Evolutionary conservation across 2,888 invertebrate genomes (phyloP).

Genomic region (Lysandra coridon): DNA sequence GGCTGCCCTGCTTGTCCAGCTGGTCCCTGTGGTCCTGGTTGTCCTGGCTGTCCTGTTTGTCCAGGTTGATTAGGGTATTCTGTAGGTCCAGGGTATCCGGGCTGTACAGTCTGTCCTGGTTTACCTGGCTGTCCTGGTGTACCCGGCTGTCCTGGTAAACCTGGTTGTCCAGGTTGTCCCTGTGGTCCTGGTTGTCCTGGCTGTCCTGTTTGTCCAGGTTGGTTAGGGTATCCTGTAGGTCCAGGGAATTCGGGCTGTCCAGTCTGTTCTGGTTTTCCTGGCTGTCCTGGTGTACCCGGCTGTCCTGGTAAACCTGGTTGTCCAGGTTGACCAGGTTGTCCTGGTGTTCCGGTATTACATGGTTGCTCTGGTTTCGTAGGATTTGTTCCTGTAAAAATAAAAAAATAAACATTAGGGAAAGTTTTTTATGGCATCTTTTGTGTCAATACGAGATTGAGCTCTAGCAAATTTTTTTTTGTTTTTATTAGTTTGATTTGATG

Average conservation of each 20-base stretch:
- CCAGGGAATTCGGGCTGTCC: conserved; percentile 43
- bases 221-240: conserved; percentile 40
- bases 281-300: conserved; percentile 34
- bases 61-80: too few relatives aligned
- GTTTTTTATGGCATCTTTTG: too few relatives aligned
- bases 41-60: too few relatives aligned
- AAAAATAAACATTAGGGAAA: too few relatives aligned
- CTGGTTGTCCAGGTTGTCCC: conserved; percentile 42
- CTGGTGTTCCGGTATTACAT: background rate
- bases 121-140: conserved; percentile 21
- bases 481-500: background rate
- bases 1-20: too few relatives aligned
- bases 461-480: background rate
- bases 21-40: too few relatives aligned
- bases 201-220: conserved; percentile 41
- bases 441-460: background rate
- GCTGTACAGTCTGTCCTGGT: background rate
- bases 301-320: conserved; percentile 37
- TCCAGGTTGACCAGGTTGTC: conserved; percentile 24
- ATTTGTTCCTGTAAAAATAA: too few relatives aligned
- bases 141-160: conserved; percentile 42
- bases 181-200: conserved; percentile 38
- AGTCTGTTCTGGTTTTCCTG: conserved; percentile 42
- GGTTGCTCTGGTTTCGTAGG: conserved; percentile 32
- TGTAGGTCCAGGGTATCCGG: conserved; percentile 40